Percentiles rank a stretch among this genome's conserved stretches.
phyloP scores from a whole-genome alignment of 2,113 vertebrate genomes.

The Daphoenositta chrysoptera region DNA sequence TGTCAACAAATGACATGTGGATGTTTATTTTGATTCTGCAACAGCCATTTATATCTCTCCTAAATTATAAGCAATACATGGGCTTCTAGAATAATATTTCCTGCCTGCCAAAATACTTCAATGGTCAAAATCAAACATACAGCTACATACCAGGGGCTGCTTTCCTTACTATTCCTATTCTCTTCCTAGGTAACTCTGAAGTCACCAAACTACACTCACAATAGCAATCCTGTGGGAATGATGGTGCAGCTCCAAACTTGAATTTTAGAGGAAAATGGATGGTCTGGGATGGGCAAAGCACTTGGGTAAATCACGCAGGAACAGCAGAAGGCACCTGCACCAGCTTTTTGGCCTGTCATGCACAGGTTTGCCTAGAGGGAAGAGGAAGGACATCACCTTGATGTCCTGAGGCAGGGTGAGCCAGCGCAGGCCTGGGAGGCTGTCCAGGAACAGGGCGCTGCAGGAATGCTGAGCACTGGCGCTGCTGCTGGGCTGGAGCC shows the following conservation, averaged over 20 bases:
- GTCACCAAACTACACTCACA: neutral
- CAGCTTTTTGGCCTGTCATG: neutral
- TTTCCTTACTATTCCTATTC: neutral
- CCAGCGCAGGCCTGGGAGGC: conserved; percentile 87
- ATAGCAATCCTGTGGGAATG: neutral
- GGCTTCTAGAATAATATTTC: neutral
- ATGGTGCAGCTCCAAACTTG: neutral
- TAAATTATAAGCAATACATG: neutral
- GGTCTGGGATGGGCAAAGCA: neutral
- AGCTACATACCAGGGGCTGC: neutral
- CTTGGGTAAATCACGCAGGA: neutral
- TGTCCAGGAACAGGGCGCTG: conserved; percentile 77
- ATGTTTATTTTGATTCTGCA: neutral
- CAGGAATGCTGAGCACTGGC: conserved; percentile 46
- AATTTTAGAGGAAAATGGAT: neutral
- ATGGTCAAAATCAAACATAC: neutral
- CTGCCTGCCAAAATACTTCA: neutral
- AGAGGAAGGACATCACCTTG: conserved; percentile 75
- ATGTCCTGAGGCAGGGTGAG: conserved; percentile 83
- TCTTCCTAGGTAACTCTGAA: neutral
- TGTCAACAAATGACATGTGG: neutral
- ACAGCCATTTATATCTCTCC: neutral
- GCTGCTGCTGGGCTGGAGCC: conserved; percentile 37
- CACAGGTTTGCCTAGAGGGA: neutral
- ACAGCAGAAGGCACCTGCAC: neutral